These are phyloP conservation scores for Cosmia pyralina DNA, from an alignment of 2,888 invertebrate genomes.

Conservation along the genomic window DNA sequence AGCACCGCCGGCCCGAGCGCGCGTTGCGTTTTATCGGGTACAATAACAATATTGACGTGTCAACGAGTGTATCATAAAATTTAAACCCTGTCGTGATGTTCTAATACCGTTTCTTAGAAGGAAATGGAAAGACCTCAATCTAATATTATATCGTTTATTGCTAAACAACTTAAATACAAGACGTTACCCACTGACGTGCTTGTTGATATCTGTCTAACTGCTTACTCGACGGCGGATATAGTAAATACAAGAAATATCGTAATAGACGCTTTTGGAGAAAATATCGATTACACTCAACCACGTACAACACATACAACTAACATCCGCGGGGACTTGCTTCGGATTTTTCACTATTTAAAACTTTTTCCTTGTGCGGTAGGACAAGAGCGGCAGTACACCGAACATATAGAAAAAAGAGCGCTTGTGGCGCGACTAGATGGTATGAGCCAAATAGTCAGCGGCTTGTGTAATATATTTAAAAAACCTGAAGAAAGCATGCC, in stretches of 20 bases:
- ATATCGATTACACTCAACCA: not conserved
- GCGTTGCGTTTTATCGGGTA: conserved; percentile 26
- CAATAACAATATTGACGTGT: not conserved
- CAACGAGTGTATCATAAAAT: not conserved
- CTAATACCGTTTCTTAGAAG: not conserved
- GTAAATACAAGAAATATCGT: not conserved
- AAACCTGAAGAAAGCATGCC: not conserved
- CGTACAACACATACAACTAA: not conserved
- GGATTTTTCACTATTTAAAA: conserved; percentile 5
- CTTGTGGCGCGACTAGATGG: not conserved
- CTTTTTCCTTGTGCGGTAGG: not conserved
- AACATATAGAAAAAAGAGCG: conserved; percentile 1
- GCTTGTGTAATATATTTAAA: not conserved
- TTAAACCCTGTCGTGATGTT: not conserved
- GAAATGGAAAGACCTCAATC: conserved; percentile 5
- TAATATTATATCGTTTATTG: conserved; percentile 21
- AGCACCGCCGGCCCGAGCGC: not conserved
- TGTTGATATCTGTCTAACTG: conserved; percentile 2
- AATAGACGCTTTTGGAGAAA: conserved; percentile 16
- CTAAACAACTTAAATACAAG: not conserved
- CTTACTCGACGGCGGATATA: not conserved
- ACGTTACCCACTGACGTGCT: not conserved
- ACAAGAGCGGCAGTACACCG: not conserved
- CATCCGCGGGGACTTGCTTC: conserved; percentile 6
- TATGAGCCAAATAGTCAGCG: not conserved